A percentile compares a stretch with the other conserved stretches of the same genome.
Evolutionary conservation across 2,797 vertebrate genomes (phyloP).

Genomic region (Sebastes baramenuke): DNA sequence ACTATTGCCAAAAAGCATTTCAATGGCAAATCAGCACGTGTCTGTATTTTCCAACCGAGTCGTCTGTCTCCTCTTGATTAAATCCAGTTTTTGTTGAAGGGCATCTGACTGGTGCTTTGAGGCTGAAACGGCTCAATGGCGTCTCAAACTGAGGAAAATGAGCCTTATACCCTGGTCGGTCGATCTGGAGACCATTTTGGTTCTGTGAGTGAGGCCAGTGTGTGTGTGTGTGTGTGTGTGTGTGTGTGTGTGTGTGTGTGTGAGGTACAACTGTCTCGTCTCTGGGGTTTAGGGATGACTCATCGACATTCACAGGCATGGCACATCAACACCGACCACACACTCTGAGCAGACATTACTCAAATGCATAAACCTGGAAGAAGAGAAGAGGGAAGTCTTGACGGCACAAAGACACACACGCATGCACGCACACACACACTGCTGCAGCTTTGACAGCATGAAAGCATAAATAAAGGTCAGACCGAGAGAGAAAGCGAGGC

Average conservation of each 20-base stretch:
- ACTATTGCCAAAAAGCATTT: constrained; percentile 20
- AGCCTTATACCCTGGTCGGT: constrained; percentile 13
- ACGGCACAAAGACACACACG: constrained; percentile 24
- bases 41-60: constrained; percentile 15
- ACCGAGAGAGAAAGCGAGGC: constrained; percentile 21
- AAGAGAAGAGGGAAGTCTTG: constrained; percentile 26
- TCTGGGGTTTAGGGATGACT: constrained; percentile 72
- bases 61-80: constrained; percentile 4
- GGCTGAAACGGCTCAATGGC: constrained; percentile 17
- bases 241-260: neutral
- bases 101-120: neutral
- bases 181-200: constrained; percentile 48
- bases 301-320: constrained; percentile 71
- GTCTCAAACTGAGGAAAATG: constrained; percentile 30
- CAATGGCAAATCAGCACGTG: constrained; percentile 10
- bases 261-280: constrained; percentile 50
- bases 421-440: neutral
- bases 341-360: constrained; percentile 28
- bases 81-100: constrained; percentile 17
- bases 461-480: constrained; percentile 70
- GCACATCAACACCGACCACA: constrained; percentile 24
- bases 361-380: constrained; percentile 32
- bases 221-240: neutral
- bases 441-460: constrained; percentile 38
- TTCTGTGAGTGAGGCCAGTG: constrained; percentile 24